Base-by-base conservation (phyloP, 64 coral and sea anemone species). In the Stylophora pistillata region DNA sequence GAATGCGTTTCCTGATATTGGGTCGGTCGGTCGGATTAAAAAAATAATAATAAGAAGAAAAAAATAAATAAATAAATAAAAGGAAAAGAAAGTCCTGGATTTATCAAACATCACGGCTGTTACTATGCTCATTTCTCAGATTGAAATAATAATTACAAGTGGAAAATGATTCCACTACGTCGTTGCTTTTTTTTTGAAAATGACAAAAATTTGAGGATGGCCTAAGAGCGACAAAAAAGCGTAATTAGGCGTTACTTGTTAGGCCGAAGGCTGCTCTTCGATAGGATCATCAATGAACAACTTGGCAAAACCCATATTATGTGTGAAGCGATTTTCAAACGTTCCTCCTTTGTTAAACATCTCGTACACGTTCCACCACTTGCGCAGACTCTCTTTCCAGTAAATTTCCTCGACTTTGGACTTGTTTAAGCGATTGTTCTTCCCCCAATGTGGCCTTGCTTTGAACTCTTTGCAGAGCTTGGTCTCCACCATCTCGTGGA, bases 371-470 rank as follows among this genome's bases (percentile, higher is more conserved):
- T 60, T 12, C 30, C 53, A 10, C 88, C 88, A 90, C 31, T 74
- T 79, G 10, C 1, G 9, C 16, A 90, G 26, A 14, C 61, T 56
- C 0, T 63, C 30, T 0, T 74, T 28, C 31, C 56, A 16, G 78
- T 90, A 90, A 55, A 56, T 74, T 4, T 32, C 4, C 12, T 27
- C 54, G 21, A 90, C 18, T 18, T 79, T 90, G 28, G 13, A 7
- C 1, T 15, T 21, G 26, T 63, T 58, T 10, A 90, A 16, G 21
- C 29, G 55, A 55, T 90, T 90, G 68, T 83, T 90, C 78, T 90
- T 90, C 34, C 88, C 88, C 88, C 88, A 90, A 56, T 90, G 88
- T 60, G 88, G 88, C 70, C 88, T 71, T 55, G 88, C 88, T 28
- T 90, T 21, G 54, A 82, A 90, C 41, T 90, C 61, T 12, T 33